Evolutionary conservation across 2,113 vertebrate genomes (phyloP).

Genomic region (Bubalus kerabau): DNA sequence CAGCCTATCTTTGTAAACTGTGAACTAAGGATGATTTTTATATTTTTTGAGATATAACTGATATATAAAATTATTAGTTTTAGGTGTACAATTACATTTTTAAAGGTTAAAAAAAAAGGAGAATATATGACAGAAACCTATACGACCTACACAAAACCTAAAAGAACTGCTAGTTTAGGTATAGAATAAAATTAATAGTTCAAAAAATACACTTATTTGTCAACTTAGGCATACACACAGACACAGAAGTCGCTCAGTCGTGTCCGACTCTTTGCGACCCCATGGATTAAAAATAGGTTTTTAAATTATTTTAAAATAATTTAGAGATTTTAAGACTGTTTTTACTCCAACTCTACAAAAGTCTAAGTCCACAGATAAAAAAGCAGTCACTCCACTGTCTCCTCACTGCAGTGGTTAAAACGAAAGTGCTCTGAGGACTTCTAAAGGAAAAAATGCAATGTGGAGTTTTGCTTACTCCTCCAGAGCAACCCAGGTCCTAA

Average conservation of each 20-base stretch:
- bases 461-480: neutral
- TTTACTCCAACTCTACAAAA: neutral
- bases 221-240: neutral
- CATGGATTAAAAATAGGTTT: neutral
- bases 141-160: neutral
- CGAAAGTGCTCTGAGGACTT: neutral
- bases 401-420: neutral
- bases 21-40: slow-evolving; percentile 8
- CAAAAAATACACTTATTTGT: neutral
- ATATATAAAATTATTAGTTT: neutral
- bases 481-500: neutral
- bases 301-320: neutral
- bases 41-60: neutral
- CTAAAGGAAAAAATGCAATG: neutral
- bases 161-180: neutral
- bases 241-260: too few relatives aligned
- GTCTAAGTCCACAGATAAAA: neutral
- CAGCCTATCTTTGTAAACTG: neutral
- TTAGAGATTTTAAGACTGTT: neutral
- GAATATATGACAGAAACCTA: neutral
- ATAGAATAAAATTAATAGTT: neutral
- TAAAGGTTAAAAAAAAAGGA: neutral
- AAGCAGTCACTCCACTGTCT: neutral
- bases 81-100: neutral
- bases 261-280: too few relatives aligned